Evolutionary conservation across 2,797 vertebrate species (phyloP), one percentile per base, ranked within the genome.

Genomic region (Taenioides sp.): DNA sequence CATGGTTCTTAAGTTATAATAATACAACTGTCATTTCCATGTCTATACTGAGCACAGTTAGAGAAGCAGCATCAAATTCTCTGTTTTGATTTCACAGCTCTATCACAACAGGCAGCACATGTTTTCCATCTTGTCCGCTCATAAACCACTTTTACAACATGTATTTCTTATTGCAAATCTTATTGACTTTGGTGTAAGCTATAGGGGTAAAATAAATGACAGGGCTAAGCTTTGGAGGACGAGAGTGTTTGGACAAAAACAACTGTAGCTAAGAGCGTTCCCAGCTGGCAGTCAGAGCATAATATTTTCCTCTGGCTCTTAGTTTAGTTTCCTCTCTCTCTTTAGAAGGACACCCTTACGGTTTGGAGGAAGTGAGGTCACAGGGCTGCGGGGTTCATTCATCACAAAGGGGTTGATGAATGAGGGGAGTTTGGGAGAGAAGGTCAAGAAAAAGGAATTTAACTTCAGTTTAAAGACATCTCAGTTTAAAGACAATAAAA

Each of bases 231-330:
- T 71, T 22, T 62, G 34, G 34, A 23, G 25, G 71, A 67, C 31
- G 69, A 58, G 55, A 43, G 54, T 71, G 54, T 70, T 11, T 37
- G 49, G 4, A 71, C 12, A 27, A 73, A 3, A 28, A 55, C 50
- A 16, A 47, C 22, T 49, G 64, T 25, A 70, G 74, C 75, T 68
- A 64, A 27, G 2, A 78, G 82, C 27, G 74, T 83, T 68, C 60
- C 74, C 81, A 83, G 79, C 83, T 84, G 87, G 77, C 78, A 22
- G 3, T 79, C 70, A 25, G 72, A 77, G 84, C 78, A 76, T 74
- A 79, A 88, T 83, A 80, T 90, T 92, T 90, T 78, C 89, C 88
- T 86, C 85, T 67, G 77, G 58, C 75, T 80, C 62, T 80, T 75
- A 79, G 72, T 90, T 90, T 87, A 37, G 34, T 37, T 37, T 37